A percentile compares a stretch with the other conserved stretches of the same genome.
Evolutionary conservation across 2,797 vertebrate genomes (phyloP).

Genomic region (Peromyscus attwateri): DNA sequence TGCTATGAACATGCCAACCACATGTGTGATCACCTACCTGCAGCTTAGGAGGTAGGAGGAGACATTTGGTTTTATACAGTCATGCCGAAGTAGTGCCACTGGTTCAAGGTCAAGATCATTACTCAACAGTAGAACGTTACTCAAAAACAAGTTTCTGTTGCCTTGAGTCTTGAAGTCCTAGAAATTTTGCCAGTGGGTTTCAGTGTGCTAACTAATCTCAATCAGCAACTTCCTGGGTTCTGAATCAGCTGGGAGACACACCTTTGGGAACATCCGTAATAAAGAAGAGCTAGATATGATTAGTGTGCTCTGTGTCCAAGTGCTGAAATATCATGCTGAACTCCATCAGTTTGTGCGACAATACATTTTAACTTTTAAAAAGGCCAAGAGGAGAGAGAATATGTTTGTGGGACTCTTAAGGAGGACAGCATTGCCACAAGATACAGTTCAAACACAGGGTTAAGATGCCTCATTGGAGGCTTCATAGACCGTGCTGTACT

Average conservation of each 20-base stretch:
- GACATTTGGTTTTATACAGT: constrained; percentile 31
- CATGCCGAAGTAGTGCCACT: background rate
- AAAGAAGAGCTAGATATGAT: background rate
- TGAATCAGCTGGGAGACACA: background rate
- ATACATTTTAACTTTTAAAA: background rate
- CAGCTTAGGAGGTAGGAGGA: constrained; percentile 64
- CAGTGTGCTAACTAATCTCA: background rate
- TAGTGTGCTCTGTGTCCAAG: background rate
- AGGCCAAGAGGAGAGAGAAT: background rate
- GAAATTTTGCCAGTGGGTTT: background rate
- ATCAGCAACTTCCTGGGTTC: background rate
- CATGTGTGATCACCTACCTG: background rate
- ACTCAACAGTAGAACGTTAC: rapidly evolving
- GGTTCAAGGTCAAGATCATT: background rate
- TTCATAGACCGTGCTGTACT: background rate
- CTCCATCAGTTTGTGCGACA: background rate
- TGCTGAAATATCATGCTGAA: background rate
- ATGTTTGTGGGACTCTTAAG: background rate
- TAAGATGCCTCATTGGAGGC: background rate
- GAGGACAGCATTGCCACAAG: background rate
- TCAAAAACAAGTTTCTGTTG: background rate
- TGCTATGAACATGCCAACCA: background rate
- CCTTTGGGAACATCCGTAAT: background rate
- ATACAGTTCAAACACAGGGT: background rate
- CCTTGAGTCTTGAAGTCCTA: background rate